Evolutionary conservation across 2,888 invertebrate species (phyloP), one percentile per base, ranked within the genome.

Genomic region (Listrodromus nycthemerus): DNA sequence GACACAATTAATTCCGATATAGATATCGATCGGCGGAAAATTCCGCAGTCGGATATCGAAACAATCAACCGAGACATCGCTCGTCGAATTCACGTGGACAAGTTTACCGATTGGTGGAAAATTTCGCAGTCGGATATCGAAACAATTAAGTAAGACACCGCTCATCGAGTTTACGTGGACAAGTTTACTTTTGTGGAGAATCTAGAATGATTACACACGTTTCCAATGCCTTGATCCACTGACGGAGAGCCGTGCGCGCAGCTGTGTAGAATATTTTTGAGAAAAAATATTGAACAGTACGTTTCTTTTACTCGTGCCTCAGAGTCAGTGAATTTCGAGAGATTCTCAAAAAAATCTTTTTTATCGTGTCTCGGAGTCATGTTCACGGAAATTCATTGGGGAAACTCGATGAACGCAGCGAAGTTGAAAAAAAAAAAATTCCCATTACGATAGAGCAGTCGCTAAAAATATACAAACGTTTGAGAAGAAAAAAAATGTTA

Each of bases 141-240:
- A 65, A 30, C 65, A 24, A 80, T 69, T 69, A 71, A 83, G 50
- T 19, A 52, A 74, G 61, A 73, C 37, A 45, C 71, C 27, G 76
- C 27, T 30, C 19, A 63, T 73, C 55, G 65, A 78, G 33, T 63
- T 33, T 30, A 75, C n/a, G 58, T 4, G 48, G 65, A 70, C 19
- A 52, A 52, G 52, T 19, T 58, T 58, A 73, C 78, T 75, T 82
- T 74, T 82, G 79, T 50, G 82, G 66, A 74, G 27, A 67, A 80
- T 79, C 67, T 77, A 75, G 80, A 70, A 50, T 84, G 80, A 80
- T 73, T 79, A 73, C 82, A 75, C 58, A 70, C 65, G 82, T 83
- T 85, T 77, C 71, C 48, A 74, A 78, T 69, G 80, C 77, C 79
- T 80, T 63, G 76, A 73, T 75, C 77, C 50, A 74, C 82, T 75